Conservation (phyloP, 2,888 invertebrate species). For the Arrhopalites spinosus region DNA sequence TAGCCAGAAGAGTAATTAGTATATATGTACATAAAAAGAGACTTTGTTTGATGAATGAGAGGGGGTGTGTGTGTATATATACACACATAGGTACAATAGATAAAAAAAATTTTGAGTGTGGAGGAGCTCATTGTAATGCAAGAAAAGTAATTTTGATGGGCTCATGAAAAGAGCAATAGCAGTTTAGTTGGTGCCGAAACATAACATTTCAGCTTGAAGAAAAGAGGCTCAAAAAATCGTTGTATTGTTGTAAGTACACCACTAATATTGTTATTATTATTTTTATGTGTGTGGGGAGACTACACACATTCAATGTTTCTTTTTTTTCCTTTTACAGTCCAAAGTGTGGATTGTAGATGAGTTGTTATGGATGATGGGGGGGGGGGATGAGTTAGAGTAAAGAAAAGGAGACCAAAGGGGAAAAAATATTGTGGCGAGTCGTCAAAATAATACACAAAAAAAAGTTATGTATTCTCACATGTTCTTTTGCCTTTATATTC, state of each 20-base stretch:
- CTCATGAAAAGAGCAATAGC: slow-evolving; percentile 27
- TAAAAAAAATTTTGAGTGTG: slow-evolving; percentile 35
- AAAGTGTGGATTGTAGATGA: neutral
- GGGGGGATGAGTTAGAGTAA: neutral
- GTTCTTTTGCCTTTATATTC: slow-evolving; percentile 10
- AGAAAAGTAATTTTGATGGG: slow-evolving; percentile 40
- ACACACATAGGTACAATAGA: too few relatives aligned
- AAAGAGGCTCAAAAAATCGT: slow-evolving; percentile 12
- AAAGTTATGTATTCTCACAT: slow-evolving; percentile 12
- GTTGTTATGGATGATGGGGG: neutral
- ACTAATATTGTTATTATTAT: slow-evolving; percentile 30
- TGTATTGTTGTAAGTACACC: slow-evolving; percentile 13
- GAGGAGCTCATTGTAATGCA: slow-evolving; percentile 33
- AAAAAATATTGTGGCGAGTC: neutral
- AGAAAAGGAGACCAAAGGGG: neutral
- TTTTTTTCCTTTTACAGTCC: neutral
- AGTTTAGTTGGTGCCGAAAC: slow-evolving; percentile 26
- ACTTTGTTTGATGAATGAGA: slow-evolving; percentile 24
- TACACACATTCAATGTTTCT: neutral
- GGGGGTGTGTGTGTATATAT: too few relatives aligned
- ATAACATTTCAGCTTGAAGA: slow-evolving; percentile 21
- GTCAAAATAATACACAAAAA: neutral
- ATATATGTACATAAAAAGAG: too few relatives aligned
- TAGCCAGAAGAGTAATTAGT: slow-evolving; percentile 32
- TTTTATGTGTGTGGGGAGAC: slow-evolving; percentile 11